Evolutionary conservation across 2,888 invertebrate species (phyloP), one percentile per base, ranked within the genome.

Genomic region (Danaus chrysippus): DNA sequence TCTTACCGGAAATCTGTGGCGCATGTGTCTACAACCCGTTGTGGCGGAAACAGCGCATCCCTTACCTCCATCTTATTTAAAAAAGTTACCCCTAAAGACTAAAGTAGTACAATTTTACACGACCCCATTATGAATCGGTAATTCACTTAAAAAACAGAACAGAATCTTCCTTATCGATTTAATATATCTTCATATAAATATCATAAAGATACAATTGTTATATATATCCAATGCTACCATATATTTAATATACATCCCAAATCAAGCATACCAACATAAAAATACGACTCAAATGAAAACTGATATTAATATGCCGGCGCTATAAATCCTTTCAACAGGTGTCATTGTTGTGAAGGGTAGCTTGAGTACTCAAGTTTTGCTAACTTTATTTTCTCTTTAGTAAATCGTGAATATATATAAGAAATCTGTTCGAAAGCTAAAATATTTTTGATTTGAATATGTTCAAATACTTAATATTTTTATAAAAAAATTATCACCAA

Each of bases 1-100:
- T 79, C 84, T 85, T 87, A 79, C 89, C 89, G 89, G 89, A 89
- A 87, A 88, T 90, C 87, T 87, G 86, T 81, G 84, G 78, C 81
- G 83, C 86, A 86, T 86, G 82, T 86, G 87, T 83, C 84, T 82
- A 76, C 82, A 85, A 85, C 86, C 84, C 84, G 84, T 83, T 79
- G 69, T 73, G 73, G 81, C 89, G 88, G 90, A 90, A 89, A 85
- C 87, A 82, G 76, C 78, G 76, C 73, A 87, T 87, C 88, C 88
- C 86, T 81, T 80, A 78, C 79, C 76, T 55, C 63, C 69, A 68
- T 77, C 77, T 81, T 77, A 75, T 75, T 77, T 76, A 76, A 76
- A 82, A 84, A 84, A 85, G 78, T 74, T 71, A 71, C 72, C 76
- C 77, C 73, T 67, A 70, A 59, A 54, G 58, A 76, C 73, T 67